Conservation (phyloP, 2,113 vertebrate genomes). For the Rynchops niger region DNA sequence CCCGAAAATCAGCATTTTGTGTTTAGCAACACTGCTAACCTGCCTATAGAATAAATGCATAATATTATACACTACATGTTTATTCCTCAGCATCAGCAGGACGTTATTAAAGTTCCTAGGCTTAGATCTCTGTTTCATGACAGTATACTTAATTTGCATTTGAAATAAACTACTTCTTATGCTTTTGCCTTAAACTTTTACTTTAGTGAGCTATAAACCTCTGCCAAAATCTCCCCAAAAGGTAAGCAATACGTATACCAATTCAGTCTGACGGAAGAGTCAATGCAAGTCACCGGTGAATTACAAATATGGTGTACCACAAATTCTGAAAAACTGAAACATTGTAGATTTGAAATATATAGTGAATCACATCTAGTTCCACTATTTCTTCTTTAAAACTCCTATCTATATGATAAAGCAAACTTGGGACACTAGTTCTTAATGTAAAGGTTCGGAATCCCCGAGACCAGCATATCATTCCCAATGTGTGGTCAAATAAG, state of each 20-base stretch:
- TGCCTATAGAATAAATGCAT: constrained; percentile 10
- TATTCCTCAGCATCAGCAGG: constrained; percentile 11
- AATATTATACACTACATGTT: not conserved
- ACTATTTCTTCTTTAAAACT: not conserved
- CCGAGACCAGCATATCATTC: not conserved
- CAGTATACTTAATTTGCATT: not conserved
- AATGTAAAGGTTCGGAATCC: not conserved
- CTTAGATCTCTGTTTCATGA: not conserved
- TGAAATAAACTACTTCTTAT: not conserved
- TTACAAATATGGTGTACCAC: not conserved
- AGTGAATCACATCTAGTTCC: not conserved
- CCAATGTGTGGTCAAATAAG: not conserved
- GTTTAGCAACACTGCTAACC: not conserved
- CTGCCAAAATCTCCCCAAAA: not conserved
- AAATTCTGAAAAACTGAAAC: not conserved
- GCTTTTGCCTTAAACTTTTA: not conserved
- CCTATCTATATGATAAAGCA: not conserved
- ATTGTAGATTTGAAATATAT: not conserved
- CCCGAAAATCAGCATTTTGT: constrained; percentile 24
- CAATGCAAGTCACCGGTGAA: not conserved
- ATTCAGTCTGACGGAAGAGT: not conserved
- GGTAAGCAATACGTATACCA: not conserved
- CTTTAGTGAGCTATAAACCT: not conserved
- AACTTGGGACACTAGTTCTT: not conserved
- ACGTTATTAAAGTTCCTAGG: not conserved